Base-by-base conservation (phyloP, 2,113 vertebrate species). In the Ophthalmolycus amberensis region DNA sequence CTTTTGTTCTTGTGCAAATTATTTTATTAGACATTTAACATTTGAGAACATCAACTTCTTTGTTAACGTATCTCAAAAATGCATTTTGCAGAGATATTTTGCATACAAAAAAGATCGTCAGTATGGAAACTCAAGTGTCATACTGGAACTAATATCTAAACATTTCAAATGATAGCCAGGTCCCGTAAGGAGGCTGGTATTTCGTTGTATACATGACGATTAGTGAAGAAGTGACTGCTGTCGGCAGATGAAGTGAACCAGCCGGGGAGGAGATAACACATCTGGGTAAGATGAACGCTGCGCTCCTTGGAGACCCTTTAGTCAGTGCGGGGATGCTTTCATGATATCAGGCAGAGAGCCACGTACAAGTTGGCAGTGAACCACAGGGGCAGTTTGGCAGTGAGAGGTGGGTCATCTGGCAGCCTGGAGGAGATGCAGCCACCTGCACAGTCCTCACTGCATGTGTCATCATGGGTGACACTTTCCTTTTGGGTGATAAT, bases 241-340 rank as follows among this genome's bases (percentile, higher is more conserved):
- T 48, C 32, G 60, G 22, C 34, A 27, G 69, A 75, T 29, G 29
- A 68, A 76, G 67, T 69, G 27, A 46, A 25, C 65, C 34, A 34
- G 42, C 44, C 68, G 62, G 65, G 59, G 62, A 78, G 56, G 44
- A 84, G 56, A 67, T 18, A 60, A 78, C 71, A 79, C 72, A 66
- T 84, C 40, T 11, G 75, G 52, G 27, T 77, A 75, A 27, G 59
- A 72, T 77, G 59, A 63, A 68, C 67, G 73, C 65, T 78, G 27
- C 25, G 59, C 59, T 79, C 70, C 81, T 22, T 29, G 2, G 79
- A 84, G 84, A 85, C 44, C 52, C n/a, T 40, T 77, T 79, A 74
- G 71, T 82, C 83, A 88, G 32, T 15, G n/a, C n/a, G n/a, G 34
- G 64, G 46, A 48, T 27, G 18, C 34, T 75, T 66, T 71, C 66